Conservation (phyloP, 2,888 invertebrate genomes). For the Coleophora flavipennella region DNA sequence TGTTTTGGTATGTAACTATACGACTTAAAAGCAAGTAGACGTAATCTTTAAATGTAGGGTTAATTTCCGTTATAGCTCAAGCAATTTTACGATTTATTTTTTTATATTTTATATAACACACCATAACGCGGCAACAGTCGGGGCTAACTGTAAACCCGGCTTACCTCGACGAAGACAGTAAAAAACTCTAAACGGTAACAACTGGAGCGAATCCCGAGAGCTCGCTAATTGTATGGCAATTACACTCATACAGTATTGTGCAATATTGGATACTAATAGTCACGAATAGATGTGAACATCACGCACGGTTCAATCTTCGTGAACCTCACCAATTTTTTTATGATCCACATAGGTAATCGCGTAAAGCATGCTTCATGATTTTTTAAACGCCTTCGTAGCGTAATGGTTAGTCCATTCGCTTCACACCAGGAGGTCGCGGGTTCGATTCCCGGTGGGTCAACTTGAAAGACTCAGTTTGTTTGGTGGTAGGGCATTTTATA, state of each 20-base stretch:
- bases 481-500: too few species aligned
- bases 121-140: constrained; percentile 47
- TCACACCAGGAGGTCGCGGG: too few species aligned
- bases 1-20: too few species aligned
- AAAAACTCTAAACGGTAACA: constrained; percentile 65
- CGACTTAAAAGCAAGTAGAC: too few species aligned
- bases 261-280: constrained; percentile 48
- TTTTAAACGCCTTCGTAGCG: too few species aligned
- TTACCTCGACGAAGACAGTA: constrained; percentile 45
- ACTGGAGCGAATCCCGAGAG: constrained; percentile 67
- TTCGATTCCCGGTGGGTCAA: too few species aligned
- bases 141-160: constrained; percentile 57
- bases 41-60: neutral
- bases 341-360: too few species aligned
- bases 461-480: too few species aligned
- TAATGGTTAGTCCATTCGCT: too few species aligned
- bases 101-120: constrained; percentile 28
- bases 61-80: constrained; percentile 13
- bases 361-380: too few species aligned
- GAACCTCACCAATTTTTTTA: too few species aligned
- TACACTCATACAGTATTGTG: constrained; percentile 62
- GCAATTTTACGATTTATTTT: constrained; percentile 38
- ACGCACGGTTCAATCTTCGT: too few species aligned
- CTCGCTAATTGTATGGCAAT: constrained; percentile 57
- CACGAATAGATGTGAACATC: constrained; percentile 19